Percentiles rank a stretch among this genome's conserved stretches.
These are phyloP conservation scores for Stegastes partitus DNA, from an alignment of 2,113 vertebrate genomes.

Conservation along the genomic window DNA sequence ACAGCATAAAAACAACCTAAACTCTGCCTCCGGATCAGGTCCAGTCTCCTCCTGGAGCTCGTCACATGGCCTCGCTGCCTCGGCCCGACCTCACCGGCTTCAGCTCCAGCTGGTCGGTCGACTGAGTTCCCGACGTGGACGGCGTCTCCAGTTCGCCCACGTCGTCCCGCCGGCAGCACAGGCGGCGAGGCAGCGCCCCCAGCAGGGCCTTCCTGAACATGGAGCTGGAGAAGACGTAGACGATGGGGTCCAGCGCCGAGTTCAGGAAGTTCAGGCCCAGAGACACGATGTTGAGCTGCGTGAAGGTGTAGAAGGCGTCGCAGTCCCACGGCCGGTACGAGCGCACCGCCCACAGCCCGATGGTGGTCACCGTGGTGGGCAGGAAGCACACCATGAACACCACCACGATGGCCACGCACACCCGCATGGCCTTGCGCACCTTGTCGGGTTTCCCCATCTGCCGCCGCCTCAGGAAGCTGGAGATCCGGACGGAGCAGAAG, in stretches of 20 bases:
- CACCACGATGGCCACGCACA: conserved; percentile 66
- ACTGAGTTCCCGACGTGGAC: conserved; percentile 37
- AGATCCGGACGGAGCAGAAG: conserved; percentile 79
- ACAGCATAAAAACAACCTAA: no score
- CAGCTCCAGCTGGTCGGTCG: conserved; percentile 62
- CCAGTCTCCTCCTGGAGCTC: no score
- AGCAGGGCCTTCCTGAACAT: conserved; percentile 76
- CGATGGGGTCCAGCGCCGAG: conserved; percentile 80
- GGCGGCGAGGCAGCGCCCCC: conserved; percentile 27
- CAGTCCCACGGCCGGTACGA: conserved; percentile 50
- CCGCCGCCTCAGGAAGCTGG: conserved; percentile 62
- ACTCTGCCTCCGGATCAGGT: no score
- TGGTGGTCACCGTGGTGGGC: conserved; percentile 76
- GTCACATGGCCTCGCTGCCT: conserved; percentile 3
- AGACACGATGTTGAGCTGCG: conserved; percentile 78
- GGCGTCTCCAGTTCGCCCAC: fast-evolving
- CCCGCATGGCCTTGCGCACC: conserved; percentile 71
- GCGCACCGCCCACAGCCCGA: conserved; percentile 53
- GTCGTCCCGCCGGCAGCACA: neutral
- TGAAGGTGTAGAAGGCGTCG: conserved; percentile 58
- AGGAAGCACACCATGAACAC: conserved; percentile 83
- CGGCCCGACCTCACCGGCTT: conserved; percentile 3
- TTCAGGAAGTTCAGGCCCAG: conserved; percentile 83
- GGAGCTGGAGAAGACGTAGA: conserved; percentile 82
- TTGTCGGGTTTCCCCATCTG: conserved; percentile 63